Evolutionary conservation across 1,140 invertebrate species (phyloP).

Genomic region (Theocolax elegans): DNA sequence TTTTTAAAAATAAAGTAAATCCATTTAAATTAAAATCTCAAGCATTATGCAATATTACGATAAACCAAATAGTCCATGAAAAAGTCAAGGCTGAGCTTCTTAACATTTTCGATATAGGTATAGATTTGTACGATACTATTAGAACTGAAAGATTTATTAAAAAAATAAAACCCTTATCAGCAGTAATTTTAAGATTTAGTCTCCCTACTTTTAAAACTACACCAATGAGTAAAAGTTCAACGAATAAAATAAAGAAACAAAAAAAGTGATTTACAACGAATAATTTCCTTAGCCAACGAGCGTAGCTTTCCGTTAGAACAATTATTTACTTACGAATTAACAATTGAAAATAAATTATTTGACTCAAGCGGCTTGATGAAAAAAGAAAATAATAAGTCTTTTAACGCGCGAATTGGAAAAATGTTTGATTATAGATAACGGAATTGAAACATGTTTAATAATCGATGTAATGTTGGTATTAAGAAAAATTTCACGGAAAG

Average conservation of each 20-base stretch:
- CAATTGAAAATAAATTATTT: background rate
- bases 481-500: background rate
- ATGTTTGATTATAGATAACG: background rate
- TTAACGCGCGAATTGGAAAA: background rate
- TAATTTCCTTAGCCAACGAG: background rate
- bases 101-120: slow-evolving; percentile 2
- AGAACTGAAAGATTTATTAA: background rate
- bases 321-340: slow-evolving; percentile 5
- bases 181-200: background rate
- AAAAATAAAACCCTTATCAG: background rate
- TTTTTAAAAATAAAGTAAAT: slow-evolving; percentile 5
- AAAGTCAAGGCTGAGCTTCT: background rate
- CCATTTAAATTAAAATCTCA: background rate
- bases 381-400: slow-evolving; percentile 11
- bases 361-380: slow-evolving; percentile 8
- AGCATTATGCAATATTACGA: background rate
- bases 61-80: background rate
- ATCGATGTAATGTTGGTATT: slow-evolving; percentile 8
- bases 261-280: background rate
- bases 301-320: background rate
- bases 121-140: background rate
- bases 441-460: background rate
- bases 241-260: background rate
- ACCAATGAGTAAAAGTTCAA: background rate
- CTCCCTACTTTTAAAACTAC: background rate